These are phyloP conservation scores for Pomatostomus ruficeps DNA, from an alignment of 2,113 vertebrate species.

Conservation along the genomic window DNA sequence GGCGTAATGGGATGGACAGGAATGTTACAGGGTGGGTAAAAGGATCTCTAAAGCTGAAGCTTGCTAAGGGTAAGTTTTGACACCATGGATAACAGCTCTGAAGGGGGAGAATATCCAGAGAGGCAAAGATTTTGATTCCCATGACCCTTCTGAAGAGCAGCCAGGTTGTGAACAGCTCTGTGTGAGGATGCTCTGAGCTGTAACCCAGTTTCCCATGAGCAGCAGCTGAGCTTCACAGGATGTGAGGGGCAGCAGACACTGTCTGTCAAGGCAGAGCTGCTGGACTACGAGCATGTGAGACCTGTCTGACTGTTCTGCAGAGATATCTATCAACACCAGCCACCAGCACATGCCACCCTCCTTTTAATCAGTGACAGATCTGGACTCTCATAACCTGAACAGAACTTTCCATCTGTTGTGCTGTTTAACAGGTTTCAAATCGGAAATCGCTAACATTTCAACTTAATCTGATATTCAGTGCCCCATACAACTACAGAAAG, in stretches of 20 bases:
- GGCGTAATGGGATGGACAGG: background rate
- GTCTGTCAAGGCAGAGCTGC: background rate
- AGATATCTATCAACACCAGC: background rate
- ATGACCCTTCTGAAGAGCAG: background rate
- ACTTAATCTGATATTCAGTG: constrained; percentile 9
- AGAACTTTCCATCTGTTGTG: constrained; percentile 37
- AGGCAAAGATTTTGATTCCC: constrained; percentile 23
- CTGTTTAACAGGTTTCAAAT: constrained; percentile 25
- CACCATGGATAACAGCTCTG: background rate
- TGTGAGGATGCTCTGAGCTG: background rate
- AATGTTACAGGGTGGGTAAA: background rate
- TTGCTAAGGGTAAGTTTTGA: constrained; percentile 1
- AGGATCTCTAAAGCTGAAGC: background rate
- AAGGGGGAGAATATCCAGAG: background rate
- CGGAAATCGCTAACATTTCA: constrained; percentile 3
- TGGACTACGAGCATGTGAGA: background rate
- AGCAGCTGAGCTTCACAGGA: background rate
- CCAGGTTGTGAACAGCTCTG: constrained; percentile 30
- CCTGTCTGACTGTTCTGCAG: background rate
- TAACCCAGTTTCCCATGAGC: background rate
- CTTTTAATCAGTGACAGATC: constrained; percentile 32
- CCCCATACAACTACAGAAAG: background rate
- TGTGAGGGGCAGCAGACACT: background rate
- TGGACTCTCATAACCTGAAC: background rate
- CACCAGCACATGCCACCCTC: background rate